A percentile compares a stretch with the other conserved stretches of the same genome.
Conservation (phyloP, 92 coral and sea anemone species). For the Palythoa caribaeorum region DNA sequence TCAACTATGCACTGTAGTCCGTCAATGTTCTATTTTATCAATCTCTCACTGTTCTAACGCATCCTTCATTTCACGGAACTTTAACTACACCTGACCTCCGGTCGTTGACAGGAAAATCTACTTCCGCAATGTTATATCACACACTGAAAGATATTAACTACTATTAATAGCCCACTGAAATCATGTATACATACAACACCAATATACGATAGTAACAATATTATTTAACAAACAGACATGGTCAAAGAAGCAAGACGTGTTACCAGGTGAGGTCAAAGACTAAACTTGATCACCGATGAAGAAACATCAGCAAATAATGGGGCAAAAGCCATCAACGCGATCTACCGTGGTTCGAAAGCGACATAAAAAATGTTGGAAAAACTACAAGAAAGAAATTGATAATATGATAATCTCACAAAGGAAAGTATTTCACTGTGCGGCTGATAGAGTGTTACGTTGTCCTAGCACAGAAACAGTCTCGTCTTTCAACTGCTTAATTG, state of each 20-base stretch:
- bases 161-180: not conserved
- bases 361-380: conserved; percentile 35
- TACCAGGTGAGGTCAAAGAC: not conserved
- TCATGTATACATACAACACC: not conserved
- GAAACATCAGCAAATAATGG: not conserved
- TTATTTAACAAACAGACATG: not conserved
- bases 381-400: conserved; percentile 30
- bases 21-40: no score
- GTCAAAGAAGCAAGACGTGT: not conserved
- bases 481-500: not conserved
- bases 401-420: conserved; percentile 4
- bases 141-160: not conserved
- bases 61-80: not conserved
- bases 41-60: no score
- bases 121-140: conserved; percentile 4
- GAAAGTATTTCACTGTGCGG: conserved; percentile 12
- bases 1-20: no score
- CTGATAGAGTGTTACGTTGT: not conserved
- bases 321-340: conserved; percentile 18
- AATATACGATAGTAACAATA: not conserved
- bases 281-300: not conserved
- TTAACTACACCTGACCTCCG: not conserved
- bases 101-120: not conserved
- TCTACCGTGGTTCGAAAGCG: conserved; percentile 23
- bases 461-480: not conserved